phyloP scores from a whole-genome alignment of 2,797 vertebrate genomes.

The Heterohyrax brucei region DNA sequence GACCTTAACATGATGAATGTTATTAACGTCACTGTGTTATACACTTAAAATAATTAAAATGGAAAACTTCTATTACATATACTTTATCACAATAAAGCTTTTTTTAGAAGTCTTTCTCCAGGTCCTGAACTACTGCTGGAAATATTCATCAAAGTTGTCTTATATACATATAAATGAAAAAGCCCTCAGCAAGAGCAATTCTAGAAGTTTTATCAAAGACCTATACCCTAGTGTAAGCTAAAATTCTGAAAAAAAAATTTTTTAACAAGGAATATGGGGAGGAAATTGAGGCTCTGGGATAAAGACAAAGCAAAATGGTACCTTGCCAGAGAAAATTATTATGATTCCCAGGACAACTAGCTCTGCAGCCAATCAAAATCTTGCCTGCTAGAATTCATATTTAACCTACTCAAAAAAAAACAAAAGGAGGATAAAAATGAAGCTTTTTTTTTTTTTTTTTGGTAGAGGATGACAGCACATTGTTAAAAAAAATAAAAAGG shows the following conservation, averaged over 20 bases:
- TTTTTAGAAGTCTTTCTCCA: background rate
- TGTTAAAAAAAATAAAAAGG: background rate
- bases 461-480: background rate
- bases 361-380: background rate
- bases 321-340: background rate
- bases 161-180: background rate
- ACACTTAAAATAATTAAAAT: no score
- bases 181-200: background rate
- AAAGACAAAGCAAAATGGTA: background rate
- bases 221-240: background rate
- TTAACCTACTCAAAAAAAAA: slow-evolving; percentile 15
- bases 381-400: background rate
- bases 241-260: background rate
- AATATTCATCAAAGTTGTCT: slow-evolving; percentile 2
- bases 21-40: no score
- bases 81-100: no score
- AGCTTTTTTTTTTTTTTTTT: background rate
- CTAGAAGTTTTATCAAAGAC: slow-evolving; percentile 25
- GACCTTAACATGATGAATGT: no score
- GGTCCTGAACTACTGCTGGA: background rate
- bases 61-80: no score
- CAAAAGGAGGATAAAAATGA: no score
- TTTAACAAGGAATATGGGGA: background rate
- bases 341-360: background rate
- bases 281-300: background rate